phyloP scores from a whole-genome alignment of 2,113 vertebrate genomes.

The Callopanchax toddi region DNA sequence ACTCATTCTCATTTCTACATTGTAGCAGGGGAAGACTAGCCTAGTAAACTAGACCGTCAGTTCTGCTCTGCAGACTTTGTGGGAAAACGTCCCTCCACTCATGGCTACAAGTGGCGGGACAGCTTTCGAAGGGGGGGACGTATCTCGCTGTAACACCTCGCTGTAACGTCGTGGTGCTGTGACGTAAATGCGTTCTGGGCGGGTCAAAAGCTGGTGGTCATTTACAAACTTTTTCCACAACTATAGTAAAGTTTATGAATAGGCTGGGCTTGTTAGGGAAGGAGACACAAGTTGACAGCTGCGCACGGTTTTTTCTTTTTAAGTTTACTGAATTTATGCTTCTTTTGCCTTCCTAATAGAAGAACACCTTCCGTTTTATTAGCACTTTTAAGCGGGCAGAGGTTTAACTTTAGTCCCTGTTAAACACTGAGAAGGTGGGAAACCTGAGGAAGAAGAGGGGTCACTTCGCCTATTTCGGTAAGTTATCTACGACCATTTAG shows the following conservation, averaged over 20 bases:
- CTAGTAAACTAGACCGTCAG: no score
- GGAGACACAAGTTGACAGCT: not conserved
- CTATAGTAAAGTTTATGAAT: slow-evolving; percentile 51
- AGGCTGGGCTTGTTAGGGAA: not conserved
- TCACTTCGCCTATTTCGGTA: slow-evolving; percentile 10
- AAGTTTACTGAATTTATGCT: not conserved
- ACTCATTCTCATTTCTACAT: no score
- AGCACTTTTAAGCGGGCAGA: not conserved
- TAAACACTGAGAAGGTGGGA: slow-evolving; percentile 12
- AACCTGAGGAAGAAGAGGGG: not conserved
- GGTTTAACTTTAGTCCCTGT: not conserved
- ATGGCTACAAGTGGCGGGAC: no score
- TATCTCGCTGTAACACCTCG: no score
- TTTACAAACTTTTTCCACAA: slow-evolving; percentile 25
- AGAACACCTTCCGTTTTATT: not conserved
- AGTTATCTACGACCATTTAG: slow-evolving; percentile 15
- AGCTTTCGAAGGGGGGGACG: no score
- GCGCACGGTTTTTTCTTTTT: not conserved
- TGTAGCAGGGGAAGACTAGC: no score
- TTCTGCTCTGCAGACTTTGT: no score
- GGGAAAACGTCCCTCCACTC: no score
- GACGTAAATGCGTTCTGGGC: slow-evolving; percentile 43
- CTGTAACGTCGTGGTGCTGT: not conserved
- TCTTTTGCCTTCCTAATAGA: not conserved
- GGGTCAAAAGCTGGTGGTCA: slow-evolving; percentile 28